Evolutionary conservation across 2,797 vertebrate genomes (phyloP).

Genomic region (Lepilemur septentrionalis): DNA sequence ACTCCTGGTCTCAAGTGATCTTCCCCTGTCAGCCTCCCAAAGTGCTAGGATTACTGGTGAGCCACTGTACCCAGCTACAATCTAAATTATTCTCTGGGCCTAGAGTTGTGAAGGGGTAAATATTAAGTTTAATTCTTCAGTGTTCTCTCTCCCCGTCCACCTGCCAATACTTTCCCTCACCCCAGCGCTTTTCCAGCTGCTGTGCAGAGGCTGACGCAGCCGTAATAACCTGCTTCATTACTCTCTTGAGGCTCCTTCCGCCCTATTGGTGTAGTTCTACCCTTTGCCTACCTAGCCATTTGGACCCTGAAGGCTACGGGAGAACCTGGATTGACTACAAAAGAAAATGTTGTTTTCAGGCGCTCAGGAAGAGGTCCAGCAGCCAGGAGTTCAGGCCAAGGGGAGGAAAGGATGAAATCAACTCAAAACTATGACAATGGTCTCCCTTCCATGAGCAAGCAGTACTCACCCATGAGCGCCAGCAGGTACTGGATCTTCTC

Average conservation of each 20-base stretch:
- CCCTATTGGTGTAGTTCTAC: neutral
- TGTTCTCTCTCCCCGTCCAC: accelerated
- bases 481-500: conserved; percentile 75
- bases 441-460: accelerated
- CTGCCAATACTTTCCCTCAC: no score
- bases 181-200: neutral
- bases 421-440: accelerated
- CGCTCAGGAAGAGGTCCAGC: neutral
- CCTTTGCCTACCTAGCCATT: neutral
- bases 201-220: neutral
- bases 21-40: neutral
- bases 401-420: neutral
- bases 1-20: neutral
- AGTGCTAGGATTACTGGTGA: neutral
- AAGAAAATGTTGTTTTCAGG: neutral
- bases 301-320: neutral
- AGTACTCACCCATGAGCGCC: conserved; percentile 64
- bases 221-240: neutral
- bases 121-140: neutral
- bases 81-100: neutral
- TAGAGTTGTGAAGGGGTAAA: neutral
- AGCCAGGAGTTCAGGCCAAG: neutral
- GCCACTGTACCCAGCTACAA: neutral
- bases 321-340: neutral
- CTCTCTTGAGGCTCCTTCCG: neutral